Evolutionary conservation across 2,888 invertebrate genomes (phyloP).

Genomic region (Lasioglossum zephyrum): DNA sequence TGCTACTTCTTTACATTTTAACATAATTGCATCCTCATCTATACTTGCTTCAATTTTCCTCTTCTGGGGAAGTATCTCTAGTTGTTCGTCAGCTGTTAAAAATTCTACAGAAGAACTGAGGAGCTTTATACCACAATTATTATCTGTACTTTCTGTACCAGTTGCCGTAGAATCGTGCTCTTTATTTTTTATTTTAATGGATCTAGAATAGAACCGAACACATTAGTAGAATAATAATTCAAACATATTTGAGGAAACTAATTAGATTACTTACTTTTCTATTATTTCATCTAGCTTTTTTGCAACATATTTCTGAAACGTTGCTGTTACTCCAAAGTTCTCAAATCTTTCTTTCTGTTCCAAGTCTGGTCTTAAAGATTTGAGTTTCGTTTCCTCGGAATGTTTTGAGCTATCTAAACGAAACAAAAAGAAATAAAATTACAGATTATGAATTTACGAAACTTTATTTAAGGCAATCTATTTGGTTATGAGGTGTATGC

Average conservation of each 20-base stretch:
- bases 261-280: slow-evolving; percentile 69
- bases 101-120: slow-evolving; percentile 67
- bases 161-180: not conserved
- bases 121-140: slow-evolving; percentile 72
- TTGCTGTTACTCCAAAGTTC: slow-evolving; percentile 73
- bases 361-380: slow-evolving; percentile 51
- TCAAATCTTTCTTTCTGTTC: slow-evolving; percentile 66
- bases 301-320: slow-evolving; percentile 75
- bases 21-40: slow-evolving; percentile 33
- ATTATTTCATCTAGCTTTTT: slow-evolving; percentile 75
- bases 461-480: not conserved
- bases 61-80: slow-evolving; percentile 39
- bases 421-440: not conserved
- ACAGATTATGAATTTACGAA: not conserved
- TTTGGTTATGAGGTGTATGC: not conserved
- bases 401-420: slow-evolving; percentile 2
- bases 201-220: slow-evolving; percentile 64
- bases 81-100: slow-evolving; percentile 52
- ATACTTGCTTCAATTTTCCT: slow-evolving; percentile 41
- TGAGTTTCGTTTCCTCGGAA: not conserved
- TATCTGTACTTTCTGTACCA: slow-evolving; percentile 13
- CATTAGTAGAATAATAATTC: not conserved
- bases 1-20: slow-evolving; percentile 73
- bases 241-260: not conserved
- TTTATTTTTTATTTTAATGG: slow-evolving; percentile 67